These are phyloP conservation scores for Pristionchus pacificus DNA, from an alignment of 1,140 invertebrate species.

Conservation along the genomic window DNA sequence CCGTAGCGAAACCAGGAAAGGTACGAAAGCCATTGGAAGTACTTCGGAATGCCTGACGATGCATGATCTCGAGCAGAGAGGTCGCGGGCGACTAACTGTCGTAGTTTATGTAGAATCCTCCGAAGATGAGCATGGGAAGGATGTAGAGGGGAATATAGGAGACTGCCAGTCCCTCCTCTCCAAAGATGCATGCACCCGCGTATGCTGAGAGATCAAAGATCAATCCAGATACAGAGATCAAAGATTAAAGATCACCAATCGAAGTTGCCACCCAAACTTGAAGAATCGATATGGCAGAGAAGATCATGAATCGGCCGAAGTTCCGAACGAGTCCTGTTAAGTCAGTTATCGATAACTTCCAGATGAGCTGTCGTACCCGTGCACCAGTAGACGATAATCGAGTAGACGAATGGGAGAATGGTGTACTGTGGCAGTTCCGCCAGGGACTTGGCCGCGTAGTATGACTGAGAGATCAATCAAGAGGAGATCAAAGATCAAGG, in stretches of 20 bases:
- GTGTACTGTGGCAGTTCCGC: constrained; percentile 61
- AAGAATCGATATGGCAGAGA: constrained; percentile 34
- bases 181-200: constrained; percentile 78
- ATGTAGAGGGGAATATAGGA: constrained; percentile 83
- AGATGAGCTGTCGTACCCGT: constrained; percentile 13
- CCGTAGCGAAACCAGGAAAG: constrained; percentile 90
- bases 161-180: constrained; percentile 76
- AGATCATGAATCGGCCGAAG: constrained; percentile 32
- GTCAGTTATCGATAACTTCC: background rate
- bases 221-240: background rate
- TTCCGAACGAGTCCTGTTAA: constrained; percentile 22
- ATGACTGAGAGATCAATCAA: no score
- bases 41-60: constrained; percentile 69
- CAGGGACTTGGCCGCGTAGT: constrained; percentile 77
- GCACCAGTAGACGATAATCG: constrained; percentile 44
- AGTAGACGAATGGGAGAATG: constrained; percentile 38
- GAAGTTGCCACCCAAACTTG: constrained; percentile 38
- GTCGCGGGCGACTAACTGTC: constrained; percentile 65
- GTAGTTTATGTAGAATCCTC: constrained; percentile 85
- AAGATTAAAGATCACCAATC: constrained; percentile 30
- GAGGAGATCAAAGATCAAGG: no score
- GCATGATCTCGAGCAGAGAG: no score
- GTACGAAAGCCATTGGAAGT: constrained; percentile 83
- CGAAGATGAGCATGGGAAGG: constrained; percentile 85
- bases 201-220: constrained; percentile 72